Base-by-base conservation (phyloP, 1,140 invertebrate genomes). In the Eupeodes corollae region DNA sequence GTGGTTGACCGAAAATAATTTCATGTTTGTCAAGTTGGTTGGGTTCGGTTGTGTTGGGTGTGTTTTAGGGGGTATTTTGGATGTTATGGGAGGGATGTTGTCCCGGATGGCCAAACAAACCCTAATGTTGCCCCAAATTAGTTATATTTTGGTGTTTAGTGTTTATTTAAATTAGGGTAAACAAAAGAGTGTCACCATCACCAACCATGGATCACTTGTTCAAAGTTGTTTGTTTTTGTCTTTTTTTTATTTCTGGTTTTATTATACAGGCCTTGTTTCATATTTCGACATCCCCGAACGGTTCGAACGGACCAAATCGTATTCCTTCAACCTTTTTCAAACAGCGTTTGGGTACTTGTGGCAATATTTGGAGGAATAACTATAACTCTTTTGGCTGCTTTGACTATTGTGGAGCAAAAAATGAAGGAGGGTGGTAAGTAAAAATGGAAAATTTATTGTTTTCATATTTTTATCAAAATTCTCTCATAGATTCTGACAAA, bases 231-330 rank as follows among this genome's bases (percentile, higher is more conserved):
- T 41, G 14, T 42, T 51, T 33, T 10, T 21, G 11, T 30, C 46
- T 42, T 44, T 48, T 26, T 32, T 39, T 32, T 15, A 26, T 49
- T 42, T 44, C 16, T 38, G 42, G 32, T 30, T 42, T 52, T 37
- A 44, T 45, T 33, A 63, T 65, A 33, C 50, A 79, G 77, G 45
- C 69, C 74, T 2, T 73, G 70, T 44, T 78, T 83, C 50, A 76
- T 83, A 33, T 78, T 83, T 49, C 72, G 78, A 6, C 78, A 82
- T 64, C 80, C 80, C 0, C 74, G 80, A 51, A 80, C 78, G 2
- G 73, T 70, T 3, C 74, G 68, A 53, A 71, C 73, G 14, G 65
- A 80, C 52, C 70, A 71, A 44, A 78, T 78, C 49, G 75, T 79
- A 15, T 81, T 77, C 49, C 63, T 75, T 0, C 67, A 74, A 30